Percentiles rank a stretch among this genome's conserved stretches.
Evolutionary conservation across 2,888 invertebrate genomes (phyloP).

Genomic region (Dolomedes plantarius): DNA sequence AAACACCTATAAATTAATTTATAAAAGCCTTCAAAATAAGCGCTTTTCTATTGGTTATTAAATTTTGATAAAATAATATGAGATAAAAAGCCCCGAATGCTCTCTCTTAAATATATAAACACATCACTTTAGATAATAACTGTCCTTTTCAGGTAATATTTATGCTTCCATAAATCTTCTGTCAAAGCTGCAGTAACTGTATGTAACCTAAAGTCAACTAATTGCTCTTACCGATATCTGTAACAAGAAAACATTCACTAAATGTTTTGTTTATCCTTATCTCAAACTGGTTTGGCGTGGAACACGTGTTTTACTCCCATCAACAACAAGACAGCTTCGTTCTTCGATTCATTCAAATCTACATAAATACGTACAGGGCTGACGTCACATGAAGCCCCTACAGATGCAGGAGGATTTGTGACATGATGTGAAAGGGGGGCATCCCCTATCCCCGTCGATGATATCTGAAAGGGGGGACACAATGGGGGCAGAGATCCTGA

Average conservation of each 20-base stretch:
- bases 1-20: no score
- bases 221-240: neutral
- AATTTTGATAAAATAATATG: no score
- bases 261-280: constrained; percentile 25
- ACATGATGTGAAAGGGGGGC: constrained; percentile 58
- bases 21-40: no score
- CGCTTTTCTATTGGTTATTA: no score
- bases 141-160: no score
- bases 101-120: no score
- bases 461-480: constrained; percentile 53
- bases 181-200: no score
- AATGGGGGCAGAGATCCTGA: constrained; percentile 44
- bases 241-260: neutral
- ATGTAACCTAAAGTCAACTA: no score
- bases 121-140: no score
- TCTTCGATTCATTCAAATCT: neutral
- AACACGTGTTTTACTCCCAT: constrained; percentile 16
- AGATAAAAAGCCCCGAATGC: no score
- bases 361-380: constrained; percentile 1
- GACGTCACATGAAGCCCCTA: neutral
- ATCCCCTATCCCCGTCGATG: constrained; percentile 42
- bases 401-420: constrained; percentile 50
- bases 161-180: no score
- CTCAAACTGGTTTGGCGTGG: constrained; percentile 15
- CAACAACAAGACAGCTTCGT: neutral